Base-by-base conservation (phyloP, 2,797 vertebrate genomes). In the Ataeniobius toweri region DNA sequence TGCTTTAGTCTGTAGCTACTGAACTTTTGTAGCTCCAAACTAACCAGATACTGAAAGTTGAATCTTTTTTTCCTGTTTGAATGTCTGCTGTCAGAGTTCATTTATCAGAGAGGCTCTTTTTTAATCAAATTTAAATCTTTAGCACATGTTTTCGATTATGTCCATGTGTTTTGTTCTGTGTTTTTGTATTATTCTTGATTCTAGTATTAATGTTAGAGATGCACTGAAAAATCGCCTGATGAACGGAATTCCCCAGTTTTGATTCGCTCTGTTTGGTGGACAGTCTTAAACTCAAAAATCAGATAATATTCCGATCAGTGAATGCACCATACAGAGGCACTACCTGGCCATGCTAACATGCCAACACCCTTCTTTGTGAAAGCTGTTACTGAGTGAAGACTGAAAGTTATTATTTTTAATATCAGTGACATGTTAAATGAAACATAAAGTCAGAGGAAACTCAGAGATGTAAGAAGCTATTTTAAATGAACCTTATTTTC, bases 91-190 rank as follows among this genome's bases (percentile, higher is more conserved):
- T 85, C 81, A 85, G 73, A 84, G 84, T 88, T 87, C 84, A 91
- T 88, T 56, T 80, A 89, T 86, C 88, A 82, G 83, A 75, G 73
- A 81, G 85, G 59, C 80, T 84, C 78, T 81, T 72, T 86, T 86
- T 88, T 89, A 56, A 2, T 89, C 84, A 91, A 92, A 68, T 77
- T 80, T 75, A 80, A 86, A 86, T 88, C 85, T 91, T 93, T 87
- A 89, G 87, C 91, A 91, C 90, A 91, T 91, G 85, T 89, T 68
- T 61, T 24, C 83, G 70, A 90, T 91, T 93, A 90, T 92, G 84
- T 78, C 56, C 74, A 36, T 73, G 72, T 87, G 84, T 91, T 89
- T 91, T 89, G 84, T 90, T 85, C 85, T 85, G 80, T 89, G 90
- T 88, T 65, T 65, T 31, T 89, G 41, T 28, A 88, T 86, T 89